Base-by-base conservation (phyloP, 2,113 vertebrate genomes). In the Pseudolaguvia tuberculata region DNA sequence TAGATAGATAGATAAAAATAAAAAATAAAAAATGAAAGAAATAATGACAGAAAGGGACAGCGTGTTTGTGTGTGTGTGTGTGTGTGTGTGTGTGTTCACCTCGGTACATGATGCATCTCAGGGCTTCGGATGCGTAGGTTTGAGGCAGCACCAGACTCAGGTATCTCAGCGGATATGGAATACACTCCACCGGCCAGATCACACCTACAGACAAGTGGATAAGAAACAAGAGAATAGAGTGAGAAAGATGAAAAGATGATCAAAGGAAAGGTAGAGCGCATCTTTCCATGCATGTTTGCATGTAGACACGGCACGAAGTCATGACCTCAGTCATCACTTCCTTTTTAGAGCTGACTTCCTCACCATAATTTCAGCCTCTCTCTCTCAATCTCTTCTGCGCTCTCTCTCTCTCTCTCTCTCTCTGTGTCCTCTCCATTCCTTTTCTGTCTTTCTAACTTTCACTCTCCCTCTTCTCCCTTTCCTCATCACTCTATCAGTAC, bases 151-250 rank as follows among this genome's bases (percentile, higher is more conserved):
- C 86, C 78, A 92, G 77, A 85, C 91, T 91, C 74, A 91, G 0
- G 82, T 91, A 92, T 47, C 89, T 86, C 10, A 92, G 86, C 11
- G 90, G 88, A 82, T 91, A 92, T 0, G 90, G 90, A 79, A 92
- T 91, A 78, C 91, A 91, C 87, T 92, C 91, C 83, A 91, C 88
- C 0, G 91, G 91, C 90, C 91, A 92, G 83, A 92, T 91, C 70
- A 92, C 87, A 74, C 91, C 91, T 92, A 50, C 25, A 77, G 79
- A 65, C 17, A 80, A 47, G 56, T 47, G 14, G 55, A 42, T 53
- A 45, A 51, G 50, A 3, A 65, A 29, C 23, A 56, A 63, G 21
- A 79, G 45, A 39, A 70, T 18, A 1, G 5, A 23, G n/a, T 71
- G 21, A 47, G 35, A 15, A 18, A 14, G 21, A 66, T 25, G 5